These are phyloP conservation scores for Elmis aenea DNA, from an alignment of 2,888 invertebrate genomes.

Conservation along the genomic window DNA sequence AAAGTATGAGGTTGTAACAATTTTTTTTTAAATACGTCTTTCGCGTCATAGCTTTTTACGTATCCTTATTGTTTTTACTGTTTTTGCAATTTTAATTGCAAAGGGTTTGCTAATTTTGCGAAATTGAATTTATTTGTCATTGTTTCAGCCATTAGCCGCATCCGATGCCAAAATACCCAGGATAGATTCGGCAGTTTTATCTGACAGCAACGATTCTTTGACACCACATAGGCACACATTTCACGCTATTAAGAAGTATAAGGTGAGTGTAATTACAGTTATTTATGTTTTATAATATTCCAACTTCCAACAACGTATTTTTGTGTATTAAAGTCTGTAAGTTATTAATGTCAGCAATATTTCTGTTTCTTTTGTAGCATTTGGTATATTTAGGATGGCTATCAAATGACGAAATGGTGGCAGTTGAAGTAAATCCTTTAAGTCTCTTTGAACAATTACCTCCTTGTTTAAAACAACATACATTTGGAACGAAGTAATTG, in stretches of 20 bases:
- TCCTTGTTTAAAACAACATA: slow-evolving; percentile 61
- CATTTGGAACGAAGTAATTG: slow-evolving; percentile 53
- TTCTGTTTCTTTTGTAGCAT: slow-evolving; percentile 55
- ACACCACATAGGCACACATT: slow-evolving; percentile 38
- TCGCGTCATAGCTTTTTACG: too few species aligned
- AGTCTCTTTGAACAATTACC: slow-evolving; percentile 68
- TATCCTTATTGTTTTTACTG: too few species aligned
- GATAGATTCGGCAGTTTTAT: slow-evolving; percentile 30
- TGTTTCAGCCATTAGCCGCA: slow-evolving; percentile 42
- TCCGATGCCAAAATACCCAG: slow-evolving; percentile 43
- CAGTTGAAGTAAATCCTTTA: slow-evolving; percentile 69
- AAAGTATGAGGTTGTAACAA: too few species aligned
- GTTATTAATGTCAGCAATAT: slow-evolving; percentile 7
- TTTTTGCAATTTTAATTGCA: too few species aligned
- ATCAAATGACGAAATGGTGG: slow-evolving; percentile 64
- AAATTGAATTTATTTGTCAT: too few species aligned
- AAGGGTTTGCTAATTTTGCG: neutral
- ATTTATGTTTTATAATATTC: neutral
- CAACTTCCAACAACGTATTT: neutral
- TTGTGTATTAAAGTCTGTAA: slow-evolving; percentile 1
- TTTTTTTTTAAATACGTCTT: too few species aligned
- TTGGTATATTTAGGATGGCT: slow-evolving; percentile 68
- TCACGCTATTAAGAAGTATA: slow-evolving; percentile 45
- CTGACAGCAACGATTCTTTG: slow-evolving; percentile 11
- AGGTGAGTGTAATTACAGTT: too few species aligned